Base-by-base conservation (phyloP, 2,797 vertebrate genomes). In the Stomatorhinus walkeri region DNA sequence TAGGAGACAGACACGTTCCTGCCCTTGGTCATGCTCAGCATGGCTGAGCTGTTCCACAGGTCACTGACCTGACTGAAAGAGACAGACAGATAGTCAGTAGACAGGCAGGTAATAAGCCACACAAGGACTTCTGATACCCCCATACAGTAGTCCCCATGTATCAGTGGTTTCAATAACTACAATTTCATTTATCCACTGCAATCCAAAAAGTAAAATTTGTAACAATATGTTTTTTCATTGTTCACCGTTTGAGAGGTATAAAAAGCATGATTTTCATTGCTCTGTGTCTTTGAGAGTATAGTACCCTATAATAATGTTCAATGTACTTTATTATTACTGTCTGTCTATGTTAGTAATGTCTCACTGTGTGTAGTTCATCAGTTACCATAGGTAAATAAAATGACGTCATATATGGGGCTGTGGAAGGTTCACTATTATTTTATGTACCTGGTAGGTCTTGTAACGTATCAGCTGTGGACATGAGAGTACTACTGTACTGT, bases 1-100 rank as follows among this genome's bases (percentile, higher is more conserved):
- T 95, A 96, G 85, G 96, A 95, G 0, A 94, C 94, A 36, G 96
- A 96, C 93, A 96, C 95, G 56, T 96, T 96, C 88, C 96, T 95
- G 92, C 95, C 96, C 92, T 97, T 97, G 87, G 94, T 94, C 93
- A 94, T 96, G 87, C 93, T 94, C 93, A 94, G 94, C 91, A 95
- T 89, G 14, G 94, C 88, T 1, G 95, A 95, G 92, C 89, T 96
- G 92, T 94, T 95, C 95, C 95, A 95, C 28, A 94, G 93, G 88
- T 97, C 96, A 92, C 86, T 93, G 92, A 94, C 91, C 89, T 94
- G 88, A 88, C 95, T 95, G 92, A 40, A 90, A 94, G 43, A 87
- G 90, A 61, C 61, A 85, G 89, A 91, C 89, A 87, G 5, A 4
- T 22, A 19, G 51, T 87, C 8, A 56, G 14, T n/a, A 22, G 4